Evolutionary conservation across 2,113 vertebrate species (phyloP).

Genomic region (Cyanistes caeruleus): DNA sequence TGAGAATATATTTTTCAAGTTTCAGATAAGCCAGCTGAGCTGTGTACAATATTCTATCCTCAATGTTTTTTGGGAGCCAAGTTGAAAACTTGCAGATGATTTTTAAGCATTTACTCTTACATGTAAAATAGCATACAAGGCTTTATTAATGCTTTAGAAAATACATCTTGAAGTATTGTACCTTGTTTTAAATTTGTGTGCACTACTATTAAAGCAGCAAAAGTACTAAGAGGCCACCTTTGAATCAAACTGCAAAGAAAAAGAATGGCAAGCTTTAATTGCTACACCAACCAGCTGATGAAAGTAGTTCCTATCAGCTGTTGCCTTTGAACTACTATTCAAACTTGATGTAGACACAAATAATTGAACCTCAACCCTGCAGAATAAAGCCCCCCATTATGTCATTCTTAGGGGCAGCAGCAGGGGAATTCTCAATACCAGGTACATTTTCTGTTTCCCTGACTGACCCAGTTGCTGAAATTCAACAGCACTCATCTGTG

Average conservation of each 20-base stretch:
- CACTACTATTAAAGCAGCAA: not conserved
- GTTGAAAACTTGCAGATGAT: not conserved
- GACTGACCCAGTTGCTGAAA: conserved; percentile 23
- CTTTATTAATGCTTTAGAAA: not conserved
- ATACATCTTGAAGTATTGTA: not conserved
- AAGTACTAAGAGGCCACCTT: not conserved
- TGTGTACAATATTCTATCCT: not conserved
- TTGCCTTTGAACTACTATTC: not conserved
- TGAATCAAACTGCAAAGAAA: not conserved
- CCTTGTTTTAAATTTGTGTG: not conserved
- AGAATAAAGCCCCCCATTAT: not conserved
- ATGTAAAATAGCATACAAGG: not conserved
- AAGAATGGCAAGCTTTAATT: not conserved
- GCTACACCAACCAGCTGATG: not conserved
- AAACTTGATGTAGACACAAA: not conserved
- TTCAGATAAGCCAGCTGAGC: not conserved
- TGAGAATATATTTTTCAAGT: not conserved
- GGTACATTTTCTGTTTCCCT: not conserved
- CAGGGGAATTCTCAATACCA: not conserved
- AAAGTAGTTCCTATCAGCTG: not conserved
- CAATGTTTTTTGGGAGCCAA: not conserved
- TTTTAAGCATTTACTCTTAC: not conserved
- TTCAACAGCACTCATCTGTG: conserved; percentile 40
- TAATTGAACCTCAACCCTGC: not conserved
- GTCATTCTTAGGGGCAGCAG: not conserved